phyloP scores from a whole-genome alignment of 2,797 vertebrate species.

The Tenualosa ilisha region DNA sequence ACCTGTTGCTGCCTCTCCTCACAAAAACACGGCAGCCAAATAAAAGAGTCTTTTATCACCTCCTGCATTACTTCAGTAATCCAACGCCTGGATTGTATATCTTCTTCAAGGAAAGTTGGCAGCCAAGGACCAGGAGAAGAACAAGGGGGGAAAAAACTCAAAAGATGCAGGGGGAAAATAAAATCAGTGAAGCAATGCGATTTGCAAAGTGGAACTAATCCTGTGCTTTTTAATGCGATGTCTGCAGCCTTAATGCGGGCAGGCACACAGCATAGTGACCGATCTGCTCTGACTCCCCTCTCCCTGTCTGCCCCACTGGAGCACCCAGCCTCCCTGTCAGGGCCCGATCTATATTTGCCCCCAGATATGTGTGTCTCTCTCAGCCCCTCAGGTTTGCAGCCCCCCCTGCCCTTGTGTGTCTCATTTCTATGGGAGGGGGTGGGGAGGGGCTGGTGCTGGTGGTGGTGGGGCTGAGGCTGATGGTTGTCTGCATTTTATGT shows the following conservation, averaged over 20 bases:
- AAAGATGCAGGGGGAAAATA: constrained; percentile 10
- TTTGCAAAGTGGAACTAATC: constrained; percentile 69
- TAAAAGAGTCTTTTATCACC: constrained; percentile 48
- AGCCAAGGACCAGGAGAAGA: constrained; percentile 11
- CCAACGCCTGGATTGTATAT: constrained; percentile 48
- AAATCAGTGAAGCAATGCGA: constrained; percentile 58
- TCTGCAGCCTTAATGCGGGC: constrained; percentile 42
- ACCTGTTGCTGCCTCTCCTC: constrained; percentile 47
- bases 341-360: constrained; percentile 62
- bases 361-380: constrained; percentile 41
- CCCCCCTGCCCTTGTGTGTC: constrained; percentile 67
- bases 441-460: no score
- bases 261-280: constrained; percentile 43
- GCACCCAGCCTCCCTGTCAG: constrained; percentile 29
- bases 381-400: constrained; percentile 63
- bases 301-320: constrained; percentile 47
- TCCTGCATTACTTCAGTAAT: constrained; percentile 53
- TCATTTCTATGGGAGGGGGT: neutral
- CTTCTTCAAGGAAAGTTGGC: constrained; percentile 54
- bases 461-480: neutral
- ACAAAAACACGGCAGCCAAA: constrained; percentile 26
- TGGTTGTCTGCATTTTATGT: constrained; percentile 3
- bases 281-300: constrained; percentile 50
- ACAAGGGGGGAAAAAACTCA: constrained; percentile 13
- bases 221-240: constrained; percentile 47